A percentile compares a stretch with the other conserved stretches of the same genome.
Evolutionary conservation across 2,113 vertebrate species (phyloP).

Genomic region (Nothoprocta pentlandii): DNA sequence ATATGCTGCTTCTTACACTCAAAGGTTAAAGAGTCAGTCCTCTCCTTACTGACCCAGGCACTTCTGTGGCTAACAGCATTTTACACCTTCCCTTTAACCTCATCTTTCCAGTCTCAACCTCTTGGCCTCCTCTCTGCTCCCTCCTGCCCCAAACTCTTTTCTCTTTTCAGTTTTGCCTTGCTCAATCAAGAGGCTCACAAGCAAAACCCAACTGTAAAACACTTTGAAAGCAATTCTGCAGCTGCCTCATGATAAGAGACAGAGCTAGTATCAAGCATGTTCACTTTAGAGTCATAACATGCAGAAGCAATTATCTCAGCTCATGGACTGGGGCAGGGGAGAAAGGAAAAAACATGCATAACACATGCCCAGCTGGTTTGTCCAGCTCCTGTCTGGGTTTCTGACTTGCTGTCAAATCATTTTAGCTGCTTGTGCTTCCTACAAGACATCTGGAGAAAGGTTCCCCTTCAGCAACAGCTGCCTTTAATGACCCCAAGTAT

Average conservation of each 20-base stretch:
- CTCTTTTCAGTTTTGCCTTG: neutral
- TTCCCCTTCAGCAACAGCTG: neutral
- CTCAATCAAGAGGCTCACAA: neutral
- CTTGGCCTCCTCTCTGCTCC: neutral
- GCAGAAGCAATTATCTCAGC: constrained; percentile 12
- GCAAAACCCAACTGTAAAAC: constrained; percentile 31
- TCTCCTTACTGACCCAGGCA: neutral
- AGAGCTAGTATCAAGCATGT: neutral
- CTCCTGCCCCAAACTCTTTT: neutral
- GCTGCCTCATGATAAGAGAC: constrained; percentile 6
- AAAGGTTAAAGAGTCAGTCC: accelerated
- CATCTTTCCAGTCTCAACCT: neutral
- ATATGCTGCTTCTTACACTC: neutral
- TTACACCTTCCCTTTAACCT: neutral
- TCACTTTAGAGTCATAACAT: neutral
- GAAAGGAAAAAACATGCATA: neutral
- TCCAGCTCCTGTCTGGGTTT: neutral
- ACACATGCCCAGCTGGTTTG: neutral
- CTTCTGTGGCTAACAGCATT: neutral
- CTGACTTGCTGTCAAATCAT: accelerated
- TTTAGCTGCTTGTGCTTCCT: neutral
- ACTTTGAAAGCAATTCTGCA: constrained; percentile 40
- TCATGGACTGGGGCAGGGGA: neutral
- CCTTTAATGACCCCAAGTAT: neutral
- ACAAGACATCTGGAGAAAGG: neutral